Conservation (phyloP, 2,888 invertebrate genomes). For the Volucella inflata region DNA sequence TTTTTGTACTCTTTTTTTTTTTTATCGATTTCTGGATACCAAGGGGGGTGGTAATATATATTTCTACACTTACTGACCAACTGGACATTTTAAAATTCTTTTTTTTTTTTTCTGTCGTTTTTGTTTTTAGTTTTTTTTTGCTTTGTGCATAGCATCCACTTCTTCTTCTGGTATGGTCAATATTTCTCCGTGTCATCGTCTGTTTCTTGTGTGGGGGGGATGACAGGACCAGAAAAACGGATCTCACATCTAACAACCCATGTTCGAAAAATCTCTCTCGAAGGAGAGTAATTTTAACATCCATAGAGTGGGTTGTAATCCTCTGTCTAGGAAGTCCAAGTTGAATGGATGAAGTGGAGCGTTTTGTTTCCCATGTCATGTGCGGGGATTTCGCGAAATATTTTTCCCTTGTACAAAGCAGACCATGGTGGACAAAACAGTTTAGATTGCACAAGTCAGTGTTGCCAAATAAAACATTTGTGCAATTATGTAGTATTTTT, state of each 20-base stretch:
- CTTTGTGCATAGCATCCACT: constrained; percentile 28
- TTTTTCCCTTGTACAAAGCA: background rate
- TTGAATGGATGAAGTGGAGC: constrained; percentile 30
- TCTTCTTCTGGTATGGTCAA: constrained; percentile 48
- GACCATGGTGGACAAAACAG: background rate
- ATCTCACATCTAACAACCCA: constrained; percentile 13
- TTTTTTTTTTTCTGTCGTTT: constrained; percentile 3
- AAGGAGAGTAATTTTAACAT: constrained; percentile 27
- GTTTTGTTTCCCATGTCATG: constrained; percentile 25
- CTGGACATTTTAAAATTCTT: constrained; percentile 38
- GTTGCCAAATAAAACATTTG: background rate
- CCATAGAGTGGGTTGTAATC: constrained; percentile 38
- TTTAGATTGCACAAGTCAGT: background rate
- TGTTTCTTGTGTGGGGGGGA: constrained; percentile 29
- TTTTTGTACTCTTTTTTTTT: constrained; percentile 19
- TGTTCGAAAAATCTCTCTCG: constrained; percentile 38
- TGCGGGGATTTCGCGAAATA: constrained; percentile 24
- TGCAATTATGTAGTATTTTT: too few relatives aligned
- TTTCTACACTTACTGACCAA: constrained; percentile 46
- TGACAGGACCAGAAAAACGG: constrained; percentile 1
- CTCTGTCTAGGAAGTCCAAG: constrained; percentile 41
- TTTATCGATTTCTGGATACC: constrained; percentile 54
- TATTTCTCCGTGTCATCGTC: constrained; percentile 71
- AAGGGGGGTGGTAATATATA: constrained; percentile 41
- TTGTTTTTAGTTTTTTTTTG: too few relatives aligned